These are phyloP conservation scores for Dasysyrphus tricinctus DNA, from an alignment of 2,888 invertebrate genomes.

Conservation along the genomic window DNA sequence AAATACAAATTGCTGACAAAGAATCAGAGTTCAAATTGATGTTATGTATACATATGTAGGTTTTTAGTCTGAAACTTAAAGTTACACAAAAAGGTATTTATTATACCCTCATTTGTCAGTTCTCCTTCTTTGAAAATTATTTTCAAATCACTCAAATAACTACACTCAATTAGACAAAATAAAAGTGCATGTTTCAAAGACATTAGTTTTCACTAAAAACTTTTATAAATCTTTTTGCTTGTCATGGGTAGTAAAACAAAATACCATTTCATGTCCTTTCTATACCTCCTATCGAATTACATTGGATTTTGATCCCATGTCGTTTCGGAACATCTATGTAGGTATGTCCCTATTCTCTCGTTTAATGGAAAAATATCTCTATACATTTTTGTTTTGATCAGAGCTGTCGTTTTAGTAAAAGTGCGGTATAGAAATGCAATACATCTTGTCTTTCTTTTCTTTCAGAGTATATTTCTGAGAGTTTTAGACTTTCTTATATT, in stretches of 20 bases:
- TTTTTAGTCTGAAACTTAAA: not conserved
- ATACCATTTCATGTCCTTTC: not conserved
- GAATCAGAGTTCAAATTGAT: not conserved
- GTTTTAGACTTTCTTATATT: no score
- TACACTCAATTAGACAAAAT: not conserved
- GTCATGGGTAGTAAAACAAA: not conserved
- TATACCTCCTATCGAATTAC: constrained; percentile 26
- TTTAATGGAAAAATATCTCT: not conserved
- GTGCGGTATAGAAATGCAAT: no score
- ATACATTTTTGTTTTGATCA: not conserved
- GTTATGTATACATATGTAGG: not conserved
- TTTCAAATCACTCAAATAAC: not conserved
- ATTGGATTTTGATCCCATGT: constrained; percentile 15
- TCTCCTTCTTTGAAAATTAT: not conserved
- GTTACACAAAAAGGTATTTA: not conserved
- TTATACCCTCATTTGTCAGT: not conserved
- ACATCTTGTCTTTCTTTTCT: no score
- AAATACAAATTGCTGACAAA: no score
- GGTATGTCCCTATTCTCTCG: not conserved
- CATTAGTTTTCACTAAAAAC: constrained; percentile 10
- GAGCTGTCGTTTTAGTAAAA: not conserved
- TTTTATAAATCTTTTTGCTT: constrained; percentile 10
- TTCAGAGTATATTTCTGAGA: no score
- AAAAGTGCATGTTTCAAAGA: constrained; percentile 23
- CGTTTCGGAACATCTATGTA: not conserved